These are phyloP conservation scores for Aphyosemion australe DNA, from an alignment of 2,113 vertebrate genomes.

Conservation along the genomic window DNA sequence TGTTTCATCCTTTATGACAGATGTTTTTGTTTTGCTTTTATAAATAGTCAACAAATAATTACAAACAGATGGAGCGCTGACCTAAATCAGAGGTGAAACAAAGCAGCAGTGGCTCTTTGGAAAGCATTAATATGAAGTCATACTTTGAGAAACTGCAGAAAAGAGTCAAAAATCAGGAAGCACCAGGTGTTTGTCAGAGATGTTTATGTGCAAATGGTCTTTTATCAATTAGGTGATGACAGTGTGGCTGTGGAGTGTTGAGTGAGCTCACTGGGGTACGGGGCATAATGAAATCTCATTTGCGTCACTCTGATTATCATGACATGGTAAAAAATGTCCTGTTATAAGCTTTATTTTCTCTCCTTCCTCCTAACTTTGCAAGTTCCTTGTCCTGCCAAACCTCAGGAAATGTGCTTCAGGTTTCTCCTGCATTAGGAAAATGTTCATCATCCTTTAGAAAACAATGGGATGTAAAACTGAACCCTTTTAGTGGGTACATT, in stretches of 20 bases:
- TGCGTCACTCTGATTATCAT: neutral
- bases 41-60: constrained; percentile 57
- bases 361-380: constrained; percentile 30
- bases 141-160: too few relatives aligned
- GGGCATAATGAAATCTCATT: constrained; percentile 2
- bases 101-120: constrained; percentile 35
- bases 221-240: constrained; percentile 12
- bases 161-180: neutral
- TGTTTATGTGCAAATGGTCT: constrained; percentile 17
- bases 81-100: constrained; percentile 34
- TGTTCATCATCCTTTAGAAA: constrained; percentile 19
- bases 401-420: constrained; percentile 50
- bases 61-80: constrained; percentile 61
- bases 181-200: constrained; percentile 11
- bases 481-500: constrained; percentile 16
- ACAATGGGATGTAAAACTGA: constrained; percentile 31
- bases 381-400: constrained; percentile 39
- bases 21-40: constrained; percentile 40
- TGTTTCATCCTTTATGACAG: constrained; percentile 38
- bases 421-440: constrained; percentile 38
- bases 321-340: neutral
- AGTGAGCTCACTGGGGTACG: neutral
- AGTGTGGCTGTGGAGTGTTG: neutral
- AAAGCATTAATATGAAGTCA: constrained; percentile 31
- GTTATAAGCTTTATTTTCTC: constrained; percentile 12